phyloP scores from a whole-genome alignment of 2,797 vertebrate species.

The Orientallactaga sibirica region DNA sequence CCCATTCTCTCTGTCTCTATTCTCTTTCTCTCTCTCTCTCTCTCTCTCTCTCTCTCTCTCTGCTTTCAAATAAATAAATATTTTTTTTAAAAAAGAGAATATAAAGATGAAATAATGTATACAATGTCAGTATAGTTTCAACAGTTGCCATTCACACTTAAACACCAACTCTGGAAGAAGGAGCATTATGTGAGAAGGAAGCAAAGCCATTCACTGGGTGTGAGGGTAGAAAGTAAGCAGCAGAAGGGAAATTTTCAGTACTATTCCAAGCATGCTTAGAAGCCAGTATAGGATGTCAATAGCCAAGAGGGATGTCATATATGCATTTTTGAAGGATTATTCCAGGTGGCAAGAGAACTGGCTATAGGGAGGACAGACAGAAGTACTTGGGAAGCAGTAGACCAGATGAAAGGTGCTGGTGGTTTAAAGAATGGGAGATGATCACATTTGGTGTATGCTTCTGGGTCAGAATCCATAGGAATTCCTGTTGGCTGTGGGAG shows the following conservation, averaged over 20 bases:
- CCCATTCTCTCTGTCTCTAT: too few relatives aligned
- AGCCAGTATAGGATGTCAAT: background rate
- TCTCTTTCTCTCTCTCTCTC: too few relatives aligned
- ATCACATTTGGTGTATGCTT: background rate
- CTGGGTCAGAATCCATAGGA: background rate
- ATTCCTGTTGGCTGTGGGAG: background rate
- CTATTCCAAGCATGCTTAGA: slow-evolving; percentile 44
- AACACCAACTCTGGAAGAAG: slow-evolving; percentile 20
- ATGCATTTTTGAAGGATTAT: background rate
- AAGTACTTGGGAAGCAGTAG: background rate
- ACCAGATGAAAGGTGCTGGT: background rate
- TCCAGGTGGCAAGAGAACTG: background rate
- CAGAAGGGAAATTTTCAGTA: slow-evolving; percentile 6
- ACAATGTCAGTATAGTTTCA: slow-evolving; percentile 18
- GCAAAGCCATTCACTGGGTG: background rate
- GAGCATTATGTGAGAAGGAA: background rate
- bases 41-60: too few relatives aligned
- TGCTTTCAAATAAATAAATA: too few relatives aligned
- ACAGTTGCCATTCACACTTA: slow-evolving; percentile 21
- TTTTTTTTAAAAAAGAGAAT: too few relatives aligned
- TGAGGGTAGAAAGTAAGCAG: background rate
- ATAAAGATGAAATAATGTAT: background rate
- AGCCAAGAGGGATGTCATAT: background rate
- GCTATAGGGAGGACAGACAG: background rate
- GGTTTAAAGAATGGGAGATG: background rate